phyloP scores from a whole-genome alignment of 1,140 invertebrate genomes.

The Nomia melanderi region DNA sequence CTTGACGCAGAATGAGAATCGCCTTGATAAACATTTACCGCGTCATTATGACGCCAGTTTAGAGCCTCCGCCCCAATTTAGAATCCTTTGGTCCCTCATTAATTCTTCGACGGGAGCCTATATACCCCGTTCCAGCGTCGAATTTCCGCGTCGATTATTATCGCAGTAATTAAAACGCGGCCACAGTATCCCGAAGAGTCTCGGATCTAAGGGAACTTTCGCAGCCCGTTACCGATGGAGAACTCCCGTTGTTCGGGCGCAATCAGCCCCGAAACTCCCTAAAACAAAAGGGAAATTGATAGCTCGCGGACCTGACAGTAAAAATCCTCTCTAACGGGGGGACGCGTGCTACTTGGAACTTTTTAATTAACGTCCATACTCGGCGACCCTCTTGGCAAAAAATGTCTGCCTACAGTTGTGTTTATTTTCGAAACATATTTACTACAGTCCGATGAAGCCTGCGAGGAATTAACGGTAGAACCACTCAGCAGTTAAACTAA shows the following conservation, averaged over 20 bases:
- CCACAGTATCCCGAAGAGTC: not conserved
- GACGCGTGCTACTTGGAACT: constrained; percentile 18
- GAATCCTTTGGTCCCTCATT: constrained; percentile 11
- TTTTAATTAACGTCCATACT: constrained; percentile 25
- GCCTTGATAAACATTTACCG: constrained; percentile 9
- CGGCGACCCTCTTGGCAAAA: not conserved
- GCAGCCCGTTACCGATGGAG: not conserved
- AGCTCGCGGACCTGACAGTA: not conserved
- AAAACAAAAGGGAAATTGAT: constrained; percentile 26
- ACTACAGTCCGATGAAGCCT: no score
- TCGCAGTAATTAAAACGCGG: constrained; percentile 38
- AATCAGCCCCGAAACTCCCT: not conserved
- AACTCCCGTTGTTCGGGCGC: not conserved
- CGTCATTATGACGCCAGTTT: not conserved
- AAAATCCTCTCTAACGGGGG: not conserved
- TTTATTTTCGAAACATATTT: not conserved
- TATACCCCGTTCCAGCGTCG: not conserved
- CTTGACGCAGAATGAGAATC: not conserved
- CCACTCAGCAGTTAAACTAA: no score
- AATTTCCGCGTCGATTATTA: constrained; percentile 40
- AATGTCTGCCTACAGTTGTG: not conserved
- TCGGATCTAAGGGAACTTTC: not conserved
- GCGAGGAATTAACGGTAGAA: no score
- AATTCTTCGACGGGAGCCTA: constrained; percentile 14
- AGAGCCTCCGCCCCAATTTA: not conserved